These are phyloP conservation scores for Zaprionus lachaisei DNA, from an alignment of 1,140 invertebrate genomes.

Conservation along the genomic window DNA sequence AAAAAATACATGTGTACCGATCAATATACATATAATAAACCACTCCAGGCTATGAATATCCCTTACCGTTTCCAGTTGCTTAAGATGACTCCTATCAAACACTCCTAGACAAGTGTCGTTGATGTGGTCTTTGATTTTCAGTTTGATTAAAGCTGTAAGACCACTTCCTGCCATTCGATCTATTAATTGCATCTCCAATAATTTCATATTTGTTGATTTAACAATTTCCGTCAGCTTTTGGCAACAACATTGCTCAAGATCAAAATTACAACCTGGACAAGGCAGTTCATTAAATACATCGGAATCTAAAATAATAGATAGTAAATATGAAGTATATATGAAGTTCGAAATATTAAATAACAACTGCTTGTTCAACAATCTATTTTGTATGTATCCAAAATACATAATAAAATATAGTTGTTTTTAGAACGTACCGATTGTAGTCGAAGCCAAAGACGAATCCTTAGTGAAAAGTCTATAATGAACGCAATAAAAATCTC, in stretches of 20 bases:
- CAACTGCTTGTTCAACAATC: no score
- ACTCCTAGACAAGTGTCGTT: conserved; percentile 91
- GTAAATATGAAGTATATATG: background rate
- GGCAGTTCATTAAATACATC: conserved; percentile 86
- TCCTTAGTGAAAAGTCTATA: conserved; percentile 90
- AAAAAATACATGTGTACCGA: no score
- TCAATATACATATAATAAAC: background rate
- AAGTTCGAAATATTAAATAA: background rate
- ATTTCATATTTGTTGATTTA: conserved; percentile 90
- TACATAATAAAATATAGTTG: no score
- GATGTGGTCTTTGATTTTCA: conserved; percentile 92
- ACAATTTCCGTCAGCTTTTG: conserved; percentile 90
- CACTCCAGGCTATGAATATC: background rate
- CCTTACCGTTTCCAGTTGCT: conserved; percentile 89
- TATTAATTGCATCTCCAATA: conserved; percentile 91
- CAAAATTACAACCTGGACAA: conserved; percentile 90
- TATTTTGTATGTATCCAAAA: no score
- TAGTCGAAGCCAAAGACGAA: conserved; percentile 67
- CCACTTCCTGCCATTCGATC: conserved; percentile 92
- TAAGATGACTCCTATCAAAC: conserved; percentile 92
- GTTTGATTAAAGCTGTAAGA: conserved; percentile 91
- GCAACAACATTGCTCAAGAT: conserved; percentile 90
- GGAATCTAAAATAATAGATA: conserved; percentile 80
- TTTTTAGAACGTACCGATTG: conserved; percentile 37
- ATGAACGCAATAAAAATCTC: conserved; percentile 91